Evolutionary conservation across 2,888 invertebrate species (phyloP).

Genomic region (Protodeltote pygarga): DNA sequence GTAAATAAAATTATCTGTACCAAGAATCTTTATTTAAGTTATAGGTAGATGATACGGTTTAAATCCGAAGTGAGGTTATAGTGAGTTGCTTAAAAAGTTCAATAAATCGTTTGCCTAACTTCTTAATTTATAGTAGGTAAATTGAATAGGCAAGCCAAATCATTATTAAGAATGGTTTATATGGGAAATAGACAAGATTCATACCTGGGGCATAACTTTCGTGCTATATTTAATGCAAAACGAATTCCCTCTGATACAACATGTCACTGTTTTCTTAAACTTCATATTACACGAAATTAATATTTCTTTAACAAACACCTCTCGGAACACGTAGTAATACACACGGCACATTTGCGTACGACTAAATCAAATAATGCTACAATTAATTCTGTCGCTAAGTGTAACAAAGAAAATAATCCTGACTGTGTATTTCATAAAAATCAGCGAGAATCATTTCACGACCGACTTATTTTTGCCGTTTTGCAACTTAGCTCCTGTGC

Average conservation of each 20-base stretch:
- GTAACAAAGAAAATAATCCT: slow-evolving; percentile 67
- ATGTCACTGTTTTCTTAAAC: slow-evolving; percentile 78
- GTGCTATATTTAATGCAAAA: slow-evolving; percentile 67
- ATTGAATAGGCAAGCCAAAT: too few relatives aligned
- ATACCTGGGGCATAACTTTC: slow-evolving; percentile 57
- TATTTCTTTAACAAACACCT: slow-evolving; percentile 39
- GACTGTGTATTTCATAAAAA: slow-evolving; percentile 63
- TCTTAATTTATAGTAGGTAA: too few relatives aligned
- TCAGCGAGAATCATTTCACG: slow-evolving; percentile 75
- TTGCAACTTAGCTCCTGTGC: slow-evolving; percentile 59
- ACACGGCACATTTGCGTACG: slow-evolving; percentile 64
- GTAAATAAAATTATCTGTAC: too few relatives aligned
- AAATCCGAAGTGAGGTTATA: too few relatives aligned
- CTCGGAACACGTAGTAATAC: slow-evolving; percentile 53
- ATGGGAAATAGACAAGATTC: background rate
- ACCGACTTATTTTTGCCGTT: slow-evolving; percentile 72
- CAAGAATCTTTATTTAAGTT: too few relatives aligned
- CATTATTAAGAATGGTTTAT: background rate
- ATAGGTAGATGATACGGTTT: too few relatives aligned
- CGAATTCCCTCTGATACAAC: slow-evolving; percentile 74
- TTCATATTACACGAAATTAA: slow-evolving; percentile 70
- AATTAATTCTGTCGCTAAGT: slow-evolving; percentile 67
- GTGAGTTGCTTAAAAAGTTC: too few relatives aligned
- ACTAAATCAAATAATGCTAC: slow-evolving; percentile 64
- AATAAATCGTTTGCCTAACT: too few relatives aligned